Conservation (phyloP, 2,888 invertebrate genomes). For the Galerucella pusilla region DNA sequence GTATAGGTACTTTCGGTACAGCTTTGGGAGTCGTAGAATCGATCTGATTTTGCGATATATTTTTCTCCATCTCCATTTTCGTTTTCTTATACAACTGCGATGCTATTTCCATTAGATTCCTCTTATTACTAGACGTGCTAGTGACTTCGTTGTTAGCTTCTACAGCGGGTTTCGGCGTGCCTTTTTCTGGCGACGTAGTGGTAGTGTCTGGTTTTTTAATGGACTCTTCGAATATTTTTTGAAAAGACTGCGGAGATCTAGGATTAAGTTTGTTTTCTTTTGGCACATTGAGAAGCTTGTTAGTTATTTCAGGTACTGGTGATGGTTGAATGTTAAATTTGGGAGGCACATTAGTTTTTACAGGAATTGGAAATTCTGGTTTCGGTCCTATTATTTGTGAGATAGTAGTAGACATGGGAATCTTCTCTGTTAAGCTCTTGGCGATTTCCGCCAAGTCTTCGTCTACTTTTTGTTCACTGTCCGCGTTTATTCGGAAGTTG, state of each 20-base stretch:
- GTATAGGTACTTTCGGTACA: slow-evolving; percentile 56
- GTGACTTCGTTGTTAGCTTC: slow-evolving; percentile 41
- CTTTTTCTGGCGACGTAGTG: slow-evolving; percentile 28
- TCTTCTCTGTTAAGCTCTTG: slow-evolving; percentile 53
- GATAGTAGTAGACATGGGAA: slow-evolving; percentile 53
- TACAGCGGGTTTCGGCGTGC: slow-evolving; percentile 39
- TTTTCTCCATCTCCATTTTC: slow-evolving; percentile 55
- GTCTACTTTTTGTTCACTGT: slow-evolving; percentile 55
- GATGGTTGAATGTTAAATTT: slow-evolving; percentile 49
- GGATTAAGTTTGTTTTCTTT: slow-evolving; percentile 49
- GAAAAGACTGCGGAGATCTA: slow-evolving; percentile 58
- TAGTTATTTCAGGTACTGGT: slow-evolving; percentile 52
- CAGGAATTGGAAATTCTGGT: slow-evolving; percentile 49
- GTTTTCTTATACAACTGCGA: slow-evolving; percentile 61
- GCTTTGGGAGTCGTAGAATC: slow-evolving; percentile 30
- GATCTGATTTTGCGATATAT: slow-evolving; percentile 36
- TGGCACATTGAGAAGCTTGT: slow-evolving; percentile 45
- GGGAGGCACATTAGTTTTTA: slow-evolving; percentile 45
- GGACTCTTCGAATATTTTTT: slow-evolving; percentile 64
- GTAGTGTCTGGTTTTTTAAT: slow-evolving; percentile 53
- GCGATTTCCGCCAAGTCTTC: slow-evolving; percentile 54
- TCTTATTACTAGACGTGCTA: slow-evolving; percentile 46
- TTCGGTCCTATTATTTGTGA: slow-evolving; percentile 53
- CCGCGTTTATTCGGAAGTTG: slow-evolving; percentile 46
- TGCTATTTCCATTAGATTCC: slow-evolving; percentile 61